Evolutionary conservation across 2,888 invertebrate species (phyloP), one percentile per base, ranked within the genome.

Genomic region (Cryptophagus acutangulus): DNA sequence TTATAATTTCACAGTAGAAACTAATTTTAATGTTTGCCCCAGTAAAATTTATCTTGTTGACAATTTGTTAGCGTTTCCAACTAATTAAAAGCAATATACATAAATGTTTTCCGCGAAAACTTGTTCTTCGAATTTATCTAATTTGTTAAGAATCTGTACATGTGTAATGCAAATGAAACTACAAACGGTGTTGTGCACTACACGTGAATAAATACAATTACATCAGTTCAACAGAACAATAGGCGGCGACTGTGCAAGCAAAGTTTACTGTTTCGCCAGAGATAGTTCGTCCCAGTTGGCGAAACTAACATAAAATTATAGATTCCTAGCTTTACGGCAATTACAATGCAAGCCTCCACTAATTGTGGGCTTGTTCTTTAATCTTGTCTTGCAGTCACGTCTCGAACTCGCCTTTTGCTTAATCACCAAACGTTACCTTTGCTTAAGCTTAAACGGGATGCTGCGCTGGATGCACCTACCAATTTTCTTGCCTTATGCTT

Each of bases 351-450:
- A 59, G 60, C 57, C 55, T 56, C 51, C 51, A 47, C 60, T 64
- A 64, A 63, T 63, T 64, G 60, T 59, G 59, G n/a, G 61, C 59
- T 46, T 43, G 62, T 62, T 61, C 64, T 62, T 61, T 63, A 64
- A 63, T 64, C 62, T 62, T 59, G 57, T 53, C 55, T 52, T 52
- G 51, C 52, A 61, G 60, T 56, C 61, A 55, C 60, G 60, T 62
- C 52, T 50, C 45, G 38, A 16, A 31, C 26, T 33, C 15, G 38
- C 37, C 33, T 31, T 41, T 16, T 10, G 18, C 26, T 34, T 38
- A 37, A 48, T 40, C 42, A 16, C 36, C 17, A 17, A 28, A 29
- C 33, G 30, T n/a, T n/a, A n/a, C n/a, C n/a, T n/a, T n/a, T n/a
- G n/a, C n/a, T n/a, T n/a, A n/a, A n/a, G n/a, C n/a, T n/a, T n/a